Evolutionary conservation across 2,888 invertebrate species (phyloP).

Genomic region (Eurois occulta): DNA sequence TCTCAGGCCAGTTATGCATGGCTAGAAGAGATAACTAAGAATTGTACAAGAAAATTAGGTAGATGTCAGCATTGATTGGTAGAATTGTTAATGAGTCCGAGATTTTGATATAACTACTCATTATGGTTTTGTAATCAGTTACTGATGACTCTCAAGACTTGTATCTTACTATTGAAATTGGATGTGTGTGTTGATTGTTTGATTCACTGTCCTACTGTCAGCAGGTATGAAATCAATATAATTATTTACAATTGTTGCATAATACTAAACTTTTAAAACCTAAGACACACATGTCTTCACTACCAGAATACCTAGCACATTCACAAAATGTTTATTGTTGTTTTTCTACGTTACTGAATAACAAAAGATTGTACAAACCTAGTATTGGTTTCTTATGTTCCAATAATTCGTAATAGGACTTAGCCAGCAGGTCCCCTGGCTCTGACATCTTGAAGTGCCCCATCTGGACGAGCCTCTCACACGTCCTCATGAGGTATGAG

Average conservation of each 20-base stretch:
- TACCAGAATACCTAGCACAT: neutral
- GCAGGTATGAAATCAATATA: neutral
- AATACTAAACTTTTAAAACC: neutral
- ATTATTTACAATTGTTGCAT: neutral
- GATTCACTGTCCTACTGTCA: too few species aligned
- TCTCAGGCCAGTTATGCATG: neutral
- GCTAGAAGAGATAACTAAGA: neutral
- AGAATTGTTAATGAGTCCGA: neutral
- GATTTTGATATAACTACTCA: neutral
- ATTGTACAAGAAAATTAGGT: neutral
- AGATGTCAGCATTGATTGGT: neutral
- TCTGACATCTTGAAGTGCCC: constrained; percentile 96
- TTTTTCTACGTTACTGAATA: neutral
- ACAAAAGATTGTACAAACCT: constrained; percentile 89
- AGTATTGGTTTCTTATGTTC: constrained; percentile 97
- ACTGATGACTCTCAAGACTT: neutral
- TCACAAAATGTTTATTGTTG: neutral
- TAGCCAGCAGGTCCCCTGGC: constrained; percentile 96
- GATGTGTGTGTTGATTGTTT: too few species aligned
- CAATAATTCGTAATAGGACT: constrained; percentile 97
- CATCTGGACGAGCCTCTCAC: constrained; percentile 97
- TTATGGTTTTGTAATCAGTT: neutral
- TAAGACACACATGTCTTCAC: constrained; percentile 4
- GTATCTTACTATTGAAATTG: neutral
- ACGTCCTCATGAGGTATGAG: constrained; percentile 97